Base-by-base conservation (phyloP, 2,797 vertebrate species). In the Sus cebifrons region DNA sequence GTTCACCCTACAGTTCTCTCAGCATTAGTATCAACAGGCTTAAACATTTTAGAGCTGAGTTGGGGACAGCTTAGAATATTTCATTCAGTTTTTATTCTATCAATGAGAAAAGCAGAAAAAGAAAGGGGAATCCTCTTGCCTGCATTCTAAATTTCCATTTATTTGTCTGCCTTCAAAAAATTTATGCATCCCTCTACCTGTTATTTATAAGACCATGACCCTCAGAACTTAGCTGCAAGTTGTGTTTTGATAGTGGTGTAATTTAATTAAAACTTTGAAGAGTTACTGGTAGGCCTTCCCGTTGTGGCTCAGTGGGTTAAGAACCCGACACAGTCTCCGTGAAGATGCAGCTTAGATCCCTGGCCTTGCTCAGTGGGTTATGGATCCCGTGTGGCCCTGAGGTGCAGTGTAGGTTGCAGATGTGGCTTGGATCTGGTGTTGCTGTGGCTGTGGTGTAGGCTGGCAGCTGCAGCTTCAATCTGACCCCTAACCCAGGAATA, bases 21-120 rank as follows among this genome's bases (percentile, higher is more conserved):
- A 78, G 29, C 21, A 9, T 90, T 32, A 67, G 49, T 65, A 64
- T 79, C 32, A 67, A 2, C 0, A 73, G 21, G 32, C 36, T 77
- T 65, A 23, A 5, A 29, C 65, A 10, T 64, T 62, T 91, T 81
- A 77, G 91, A 93, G 65, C 32, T 84, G 60, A 70, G 21, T 74
- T 79, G n/a, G 8, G 36, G 10, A 17, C 71, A 60, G 20, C 6
- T 88, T 92, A 74, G 29, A 86, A 64, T 89, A 82, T 86, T 94
- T 89, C 67, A 20, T 86, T 86, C 15, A 36, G 5, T 67, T 94
- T 92, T 94, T 20, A 56, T 86, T 86, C 4, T n/a, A 7, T 73
- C 36, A 65, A n/a, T 94, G 58, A 89, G 64, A 81, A 96, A 95
- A 44, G 49, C 60, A n/a, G n/a, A 78, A 81, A 52, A 68, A 67